A percentile compares a stretch with the other conserved stretches of the same genome.
phyloP scores from a whole-genome alignment of 2,113 vertebrate species.

The Stegostoma tigrinum region DNA sequence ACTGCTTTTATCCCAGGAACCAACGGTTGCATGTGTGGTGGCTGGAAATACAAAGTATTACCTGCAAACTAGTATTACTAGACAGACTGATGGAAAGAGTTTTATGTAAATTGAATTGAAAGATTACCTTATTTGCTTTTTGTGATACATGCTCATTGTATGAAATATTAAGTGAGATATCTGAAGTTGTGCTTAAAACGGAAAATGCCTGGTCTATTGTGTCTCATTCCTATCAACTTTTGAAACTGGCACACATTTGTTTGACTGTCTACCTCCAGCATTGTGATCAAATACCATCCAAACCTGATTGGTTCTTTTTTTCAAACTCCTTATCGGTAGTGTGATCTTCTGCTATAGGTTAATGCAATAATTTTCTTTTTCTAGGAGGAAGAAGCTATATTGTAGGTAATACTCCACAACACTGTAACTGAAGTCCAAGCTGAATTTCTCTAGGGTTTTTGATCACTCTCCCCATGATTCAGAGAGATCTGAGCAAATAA shows the following conservation, averaged over 20 bases:
- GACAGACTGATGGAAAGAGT: not conserved
- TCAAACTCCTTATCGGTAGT: too few species aligned
- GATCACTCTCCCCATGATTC: not conserved
- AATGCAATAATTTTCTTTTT: not conserved
- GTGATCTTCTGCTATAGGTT: not conserved
- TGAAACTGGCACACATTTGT: not conserved
- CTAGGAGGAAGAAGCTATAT: not conserved
- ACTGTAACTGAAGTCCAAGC: not conserved
- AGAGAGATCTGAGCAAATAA: not conserved
- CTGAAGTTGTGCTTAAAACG: not conserved
- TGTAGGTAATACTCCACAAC: not conserved
- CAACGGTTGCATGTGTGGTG: not conserved
- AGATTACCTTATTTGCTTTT: not conserved
- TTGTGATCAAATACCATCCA: not conserved
- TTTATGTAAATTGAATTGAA: not conserved
- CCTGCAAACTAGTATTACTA: too few species aligned
- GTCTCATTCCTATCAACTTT: not conserved
- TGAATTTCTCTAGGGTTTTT: not conserved
- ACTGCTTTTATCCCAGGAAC: too few species aligned
- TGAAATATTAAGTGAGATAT: not conserved
- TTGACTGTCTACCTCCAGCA: not conserved
- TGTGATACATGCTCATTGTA: not conserved
- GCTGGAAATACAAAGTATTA: not conserved
- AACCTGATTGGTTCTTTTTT: not conserved
- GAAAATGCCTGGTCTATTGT: not conserved